These are phyloP conservation scores for Eumacrocentrus americanus DNA, from an alignment of 2,888 invertebrate species.

Conservation along the genomic window DNA sequence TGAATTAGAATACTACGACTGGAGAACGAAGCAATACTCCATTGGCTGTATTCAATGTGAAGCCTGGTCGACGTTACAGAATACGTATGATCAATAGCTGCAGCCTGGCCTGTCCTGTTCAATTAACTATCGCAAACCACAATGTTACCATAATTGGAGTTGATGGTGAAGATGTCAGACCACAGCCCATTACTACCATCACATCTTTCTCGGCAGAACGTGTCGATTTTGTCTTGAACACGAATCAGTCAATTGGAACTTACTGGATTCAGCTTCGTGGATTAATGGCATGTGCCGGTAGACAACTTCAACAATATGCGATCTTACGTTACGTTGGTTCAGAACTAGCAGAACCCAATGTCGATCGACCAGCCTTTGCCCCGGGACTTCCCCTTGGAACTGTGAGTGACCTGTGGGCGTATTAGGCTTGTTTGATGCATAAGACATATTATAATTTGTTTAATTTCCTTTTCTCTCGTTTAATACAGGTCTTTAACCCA, in stretches of 20 bases:
- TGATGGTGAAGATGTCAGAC: conserved; percentile 65
- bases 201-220: conserved; percentile 68
- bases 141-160: conserved; percentile 64
- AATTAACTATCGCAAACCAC: conserved; percentile 63
- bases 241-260: conserved; percentile 58
- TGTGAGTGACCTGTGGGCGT: conserved; percentile 52
- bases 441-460: neutral
- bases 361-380: conserved; percentile 46
- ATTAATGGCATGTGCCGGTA: conserved; percentile 59
- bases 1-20: conserved; percentile 38
- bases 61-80: conserved; percentile 63
- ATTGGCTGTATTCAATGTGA: conserved; percentile 51
- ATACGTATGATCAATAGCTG: conserved; percentile 66
- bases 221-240: conserved; percentile 67
- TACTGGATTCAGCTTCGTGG: conserved; percentile 66
- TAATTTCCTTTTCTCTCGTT: conserved; percentile 27
- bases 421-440: neutral
- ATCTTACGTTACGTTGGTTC: conserved; percentile 61
- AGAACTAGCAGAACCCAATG: neutral
- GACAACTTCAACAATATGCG: conserved; percentile 60
- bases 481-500: conserved; percentile 82
- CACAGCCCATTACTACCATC: conserved; percentile 59
- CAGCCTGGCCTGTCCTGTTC: conserved; percentile 64
- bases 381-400: conserved; percentile 54
- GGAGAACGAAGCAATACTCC: conserved; percentile 42